Percentiles rank a stretch among this genome's conserved stretches.
Evolutionary conservation across 2,797 vertebrate genomes (phyloP).

Genomic region (Scarus forsteni): DNA sequence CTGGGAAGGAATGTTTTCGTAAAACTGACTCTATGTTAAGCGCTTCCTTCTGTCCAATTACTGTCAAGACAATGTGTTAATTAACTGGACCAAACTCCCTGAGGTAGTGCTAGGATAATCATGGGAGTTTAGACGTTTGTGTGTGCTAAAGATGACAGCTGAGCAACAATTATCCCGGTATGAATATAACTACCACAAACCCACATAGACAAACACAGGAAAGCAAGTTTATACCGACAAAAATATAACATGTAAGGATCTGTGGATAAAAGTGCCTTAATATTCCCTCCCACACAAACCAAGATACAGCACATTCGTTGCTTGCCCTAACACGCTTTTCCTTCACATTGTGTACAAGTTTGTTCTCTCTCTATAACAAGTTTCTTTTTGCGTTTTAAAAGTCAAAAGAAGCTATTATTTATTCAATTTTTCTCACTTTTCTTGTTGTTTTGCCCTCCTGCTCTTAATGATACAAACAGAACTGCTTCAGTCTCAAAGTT

Average conservation of each 20-base stretch:
- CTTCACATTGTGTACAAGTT: conserved; percentile 60
- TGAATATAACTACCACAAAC: conserved; percentile 35
- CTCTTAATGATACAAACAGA: conserved; percentile 34
- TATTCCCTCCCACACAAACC: neutral
- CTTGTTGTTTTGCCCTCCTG: conserved; percentile 8
- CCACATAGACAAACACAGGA: neutral
- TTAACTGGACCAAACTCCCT: conserved; percentile 48
- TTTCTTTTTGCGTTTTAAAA: conserved; percentile 59
- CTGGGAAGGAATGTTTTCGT: conserved; percentile 19
- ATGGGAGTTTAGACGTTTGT: conserved; percentile 45
- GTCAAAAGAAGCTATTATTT: conserved; percentile 35
- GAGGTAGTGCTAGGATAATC: conserved; percentile 42
- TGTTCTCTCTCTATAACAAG: conserved; percentile 54
- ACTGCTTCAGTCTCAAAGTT: conserved; percentile 45
- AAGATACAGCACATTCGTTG: neutral
- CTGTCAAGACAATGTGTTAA: conserved; percentile 55
- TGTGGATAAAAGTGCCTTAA: neutral
- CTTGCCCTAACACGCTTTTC: conserved; percentile 14
- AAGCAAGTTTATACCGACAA: neutral
- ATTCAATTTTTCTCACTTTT: conserved; percentile 35
- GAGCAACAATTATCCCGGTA: conserved; percentile 53
- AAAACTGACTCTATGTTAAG: conserved; percentile 33
- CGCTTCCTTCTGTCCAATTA: conserved; percentile 32
- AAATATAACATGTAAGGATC: neutral
- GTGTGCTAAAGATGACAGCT: conserved; percentile 43